Conservation (phyloP, 2,888 invertebrate species). For the Caenorhabditis afra region DNA sequence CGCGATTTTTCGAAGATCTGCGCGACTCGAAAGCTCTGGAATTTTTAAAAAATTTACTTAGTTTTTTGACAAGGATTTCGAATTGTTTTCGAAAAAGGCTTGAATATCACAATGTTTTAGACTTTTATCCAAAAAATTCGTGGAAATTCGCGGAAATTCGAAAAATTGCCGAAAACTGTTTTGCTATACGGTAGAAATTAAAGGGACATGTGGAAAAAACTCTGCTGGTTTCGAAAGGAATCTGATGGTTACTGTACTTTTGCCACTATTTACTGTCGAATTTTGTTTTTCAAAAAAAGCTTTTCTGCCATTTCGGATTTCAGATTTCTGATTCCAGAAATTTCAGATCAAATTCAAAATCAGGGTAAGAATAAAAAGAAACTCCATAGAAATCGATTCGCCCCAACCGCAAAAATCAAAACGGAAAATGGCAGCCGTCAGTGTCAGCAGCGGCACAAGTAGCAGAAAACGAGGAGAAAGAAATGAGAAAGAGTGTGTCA, state of each 20-base stretch:
- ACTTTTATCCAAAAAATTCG: no score
- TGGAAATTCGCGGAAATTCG: background rate
- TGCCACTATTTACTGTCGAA: background rate
- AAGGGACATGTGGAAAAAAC: no score
- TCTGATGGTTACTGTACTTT: no score
- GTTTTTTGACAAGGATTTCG: no score
- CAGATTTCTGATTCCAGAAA: no score
- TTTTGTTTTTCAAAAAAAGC: constrained; percentile 3
- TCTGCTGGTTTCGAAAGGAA: no score
- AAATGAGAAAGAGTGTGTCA: constrained; percentile 5
- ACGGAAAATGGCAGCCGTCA: constrained; percentile 35
- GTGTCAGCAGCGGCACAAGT: constrained; percentile 26
- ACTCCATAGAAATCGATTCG: constrained; percentile 30
- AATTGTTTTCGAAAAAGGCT: no score
- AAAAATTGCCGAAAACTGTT: background rate
- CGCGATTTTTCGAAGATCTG: background rate
- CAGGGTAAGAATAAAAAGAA: no score
- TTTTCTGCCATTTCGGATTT: no score
- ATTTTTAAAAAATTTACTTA: background rate
- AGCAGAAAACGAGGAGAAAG: constrained; percentile 32
- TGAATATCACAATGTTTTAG: no score
- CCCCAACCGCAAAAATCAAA: constrained; percentile 17
- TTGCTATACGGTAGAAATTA: no score
- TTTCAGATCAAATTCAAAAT: no score
- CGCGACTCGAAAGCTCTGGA: background rate